phyloP scores from a whole-genome alignment of 1,140 invertebrate genomes.

The Bombus polaris region DNA sequence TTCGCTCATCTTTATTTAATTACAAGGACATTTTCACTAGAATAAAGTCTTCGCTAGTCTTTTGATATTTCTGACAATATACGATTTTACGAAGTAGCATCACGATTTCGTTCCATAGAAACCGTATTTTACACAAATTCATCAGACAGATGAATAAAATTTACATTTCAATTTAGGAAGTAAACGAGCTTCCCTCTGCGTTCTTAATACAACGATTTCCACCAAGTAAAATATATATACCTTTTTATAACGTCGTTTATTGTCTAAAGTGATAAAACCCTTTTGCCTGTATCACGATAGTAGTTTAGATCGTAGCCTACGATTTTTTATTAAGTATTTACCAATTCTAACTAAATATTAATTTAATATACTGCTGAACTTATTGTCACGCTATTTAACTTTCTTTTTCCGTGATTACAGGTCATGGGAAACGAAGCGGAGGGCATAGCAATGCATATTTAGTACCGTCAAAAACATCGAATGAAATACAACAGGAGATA shows the following conservation, averaged over 20 bases:
- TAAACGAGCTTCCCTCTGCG: not conserved
- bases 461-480: constrained; percentile 11
- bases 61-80: not conserved
- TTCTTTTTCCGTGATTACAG: constrained; percentile 74
- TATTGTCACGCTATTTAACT: not conserved
- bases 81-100: not conserved
- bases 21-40: not conserved
- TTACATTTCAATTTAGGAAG: not conserved
- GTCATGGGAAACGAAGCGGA: constrained; percentile 84
- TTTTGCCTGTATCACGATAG: not conserved
- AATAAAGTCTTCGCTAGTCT: not conserved
- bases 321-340: no score
- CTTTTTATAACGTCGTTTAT: not conserved
- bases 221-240: not conserved
- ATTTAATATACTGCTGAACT: not conserved
- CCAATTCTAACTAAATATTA: not conserved
- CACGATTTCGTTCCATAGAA: not conserved
- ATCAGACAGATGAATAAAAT: not conserved
- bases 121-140: not conserved
- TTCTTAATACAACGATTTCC: not conserved
- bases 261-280: not conserved
- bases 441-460: constrained; percentile 4
- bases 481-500: constrained; percentile 26
- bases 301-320: no score
- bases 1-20: constrained; percentile 23